A percentile compares a stretch with the other conserved stretches of the same genome.
These are phyloP conservation scores for Thaumatotibia leucotreta DNA, from an alignment of 1,140 invertebrate species.

Conservation along the genomic window DNA sequence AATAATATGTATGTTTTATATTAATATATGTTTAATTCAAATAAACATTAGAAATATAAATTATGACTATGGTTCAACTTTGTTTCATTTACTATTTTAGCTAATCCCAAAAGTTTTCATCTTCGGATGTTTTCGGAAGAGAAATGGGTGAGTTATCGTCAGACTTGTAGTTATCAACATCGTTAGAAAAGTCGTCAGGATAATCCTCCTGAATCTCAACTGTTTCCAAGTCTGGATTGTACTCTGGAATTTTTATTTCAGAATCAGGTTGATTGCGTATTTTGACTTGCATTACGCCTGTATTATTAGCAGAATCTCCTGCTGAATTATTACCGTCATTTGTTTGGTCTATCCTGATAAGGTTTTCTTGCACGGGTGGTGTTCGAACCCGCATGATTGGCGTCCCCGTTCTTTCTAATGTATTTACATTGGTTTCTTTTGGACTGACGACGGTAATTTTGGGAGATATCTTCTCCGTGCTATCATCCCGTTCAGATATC, in stretches of 20 bases:
- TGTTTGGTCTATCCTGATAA: conserved; percentile 35
- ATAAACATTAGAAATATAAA: conserved; percentile 54
- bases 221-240: neutral
- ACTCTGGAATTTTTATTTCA: neutral
- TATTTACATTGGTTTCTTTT: conserved; percentile 14
- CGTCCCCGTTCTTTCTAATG: conserved; percentile 5
- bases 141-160: conserved; percentile 48
- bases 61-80: conserved; percentile 45
- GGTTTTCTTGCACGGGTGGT: conserved; percentile 18
- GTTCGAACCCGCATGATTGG: neutral
- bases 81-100: conserved; percentile 38
- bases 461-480: conserved; percentile 24
- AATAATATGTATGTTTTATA: conserved; percentile 55
- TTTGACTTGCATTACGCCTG: conserved; percentile 26
- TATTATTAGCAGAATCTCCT: neutral
- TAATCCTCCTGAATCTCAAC: conserved; percentile 29
- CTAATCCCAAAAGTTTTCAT: conserved; percentile 60
- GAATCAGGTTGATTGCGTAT: conserved; percentile 4
- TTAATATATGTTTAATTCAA: conserved; percentile 48
- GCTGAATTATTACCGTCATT: conserved; percentile 38
- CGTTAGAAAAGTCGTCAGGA: conserved; percentile 49
- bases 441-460: conserved; percentile 47
- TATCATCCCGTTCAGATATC: conserved; percentile 14
- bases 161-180: conserved; percentile 54
- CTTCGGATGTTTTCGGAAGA: conserved; percentile 42